Percentiles rank a stretch among this genome's conserved stretches.
Evolutionary conservation across 2,797 vertebrate species (phyloP).

Genomic region (Protonibea diacanthus): DNA sequence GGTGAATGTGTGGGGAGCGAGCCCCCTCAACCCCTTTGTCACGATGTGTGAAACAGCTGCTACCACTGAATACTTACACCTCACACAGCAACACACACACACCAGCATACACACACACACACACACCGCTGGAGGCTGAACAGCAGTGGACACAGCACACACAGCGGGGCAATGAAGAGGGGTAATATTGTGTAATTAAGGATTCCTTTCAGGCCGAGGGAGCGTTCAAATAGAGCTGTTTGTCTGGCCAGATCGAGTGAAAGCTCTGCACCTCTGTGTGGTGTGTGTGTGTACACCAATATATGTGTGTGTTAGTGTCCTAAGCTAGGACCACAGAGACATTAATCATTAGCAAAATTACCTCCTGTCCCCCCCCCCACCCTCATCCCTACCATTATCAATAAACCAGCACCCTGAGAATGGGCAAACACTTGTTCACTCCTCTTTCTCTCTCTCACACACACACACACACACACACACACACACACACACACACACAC

Average conservation of each 20-base stretch:
- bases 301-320: conserved; percentile 89
- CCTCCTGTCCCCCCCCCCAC: conserved; percentile 80
- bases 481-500: conserved; percentile 61
- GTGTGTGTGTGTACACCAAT: conserved; percentile 56
- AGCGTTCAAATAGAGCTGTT: conserved; percentile 99
- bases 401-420: conserved; percentile 97
- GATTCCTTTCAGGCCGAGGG: conserved; percentile 99
- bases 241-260: conserved; percentile 84
- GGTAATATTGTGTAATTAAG: conserved; percentile 99
- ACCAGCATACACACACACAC: conserved; percentile 47
- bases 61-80: conserved; percentile 90
- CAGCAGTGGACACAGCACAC: conserved; percentile 83
- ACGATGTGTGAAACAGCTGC: conserved; percentile 92
- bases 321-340: conserved; percentile 89
- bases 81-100: conserved; percentile 72
- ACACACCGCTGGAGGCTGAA: conserved; percentile 73
- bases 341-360: conserved; percentile 99
- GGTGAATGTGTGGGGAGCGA: conserved; percentile 83
- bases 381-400: conserved; percentile 91
- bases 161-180: conserved; percentile 94
- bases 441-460: conserved; percentile 70
- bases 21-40: conserved; percentile 85
- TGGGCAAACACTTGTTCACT: conserved; percentile 98
- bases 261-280: conserved; percentile 74
- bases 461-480: conserved; percentile 86